Percentiles rank a stretch among this genome's conserved stretches.
Conservation (phyloP, 1,140 invertebrate species). For the Calliopsis andreniformis region DNA sequence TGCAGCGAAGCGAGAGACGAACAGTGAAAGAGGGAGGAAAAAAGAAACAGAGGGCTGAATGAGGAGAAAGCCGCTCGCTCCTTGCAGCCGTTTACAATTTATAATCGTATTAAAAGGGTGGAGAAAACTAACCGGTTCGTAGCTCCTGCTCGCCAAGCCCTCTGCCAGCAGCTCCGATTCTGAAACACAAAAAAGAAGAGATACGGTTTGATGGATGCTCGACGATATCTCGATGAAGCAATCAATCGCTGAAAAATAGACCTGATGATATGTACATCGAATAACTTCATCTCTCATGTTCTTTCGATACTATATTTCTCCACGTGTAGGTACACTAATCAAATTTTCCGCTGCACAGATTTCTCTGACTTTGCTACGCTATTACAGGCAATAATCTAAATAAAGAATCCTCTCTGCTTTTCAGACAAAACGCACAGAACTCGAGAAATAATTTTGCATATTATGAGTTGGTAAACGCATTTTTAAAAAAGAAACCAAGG, state of each 20-base stretch:
- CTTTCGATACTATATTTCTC: too few species aligned
- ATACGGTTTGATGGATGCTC: slow-evolving; percentile 28
- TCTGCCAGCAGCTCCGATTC: slow-evolving; percentile 38
- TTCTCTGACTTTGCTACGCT: too few species aligned
- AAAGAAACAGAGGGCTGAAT: slow-evolving; percentile 6
- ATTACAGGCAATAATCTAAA: too few species aligned
- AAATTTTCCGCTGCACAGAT: background rate
- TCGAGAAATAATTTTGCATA: slow-evolving; percentile 25
- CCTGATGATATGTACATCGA: background rate
- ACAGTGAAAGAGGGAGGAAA: background rate
- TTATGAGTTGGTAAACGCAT: background rate
- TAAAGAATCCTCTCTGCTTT: background rate
- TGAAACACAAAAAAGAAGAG: slow-evolving; percentile 50
- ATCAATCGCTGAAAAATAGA: background rate
- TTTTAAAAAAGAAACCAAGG: background rate
- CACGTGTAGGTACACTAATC: too few species aligned
- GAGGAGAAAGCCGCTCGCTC: slow-evolving; percentile 50
- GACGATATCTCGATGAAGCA: slow-evolving; percentile 12
- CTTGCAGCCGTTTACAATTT: slow-evolving; percentile 69
- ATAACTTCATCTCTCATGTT: background rate
- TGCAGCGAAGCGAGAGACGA: background rate
- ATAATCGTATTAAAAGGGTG: slow-evolving; percentile 67
- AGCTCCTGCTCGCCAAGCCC: slow-evolving; percentile 21
- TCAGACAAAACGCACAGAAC: background rate
- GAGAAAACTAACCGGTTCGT: slow-evolving; percentile 52